Percentiles rank a stretch among this genome's conserved stretches.
Evolutionary conservation across 2,113 vertebrate genomes (phyloP).

Genomic region (Marmota monax): DNA sequence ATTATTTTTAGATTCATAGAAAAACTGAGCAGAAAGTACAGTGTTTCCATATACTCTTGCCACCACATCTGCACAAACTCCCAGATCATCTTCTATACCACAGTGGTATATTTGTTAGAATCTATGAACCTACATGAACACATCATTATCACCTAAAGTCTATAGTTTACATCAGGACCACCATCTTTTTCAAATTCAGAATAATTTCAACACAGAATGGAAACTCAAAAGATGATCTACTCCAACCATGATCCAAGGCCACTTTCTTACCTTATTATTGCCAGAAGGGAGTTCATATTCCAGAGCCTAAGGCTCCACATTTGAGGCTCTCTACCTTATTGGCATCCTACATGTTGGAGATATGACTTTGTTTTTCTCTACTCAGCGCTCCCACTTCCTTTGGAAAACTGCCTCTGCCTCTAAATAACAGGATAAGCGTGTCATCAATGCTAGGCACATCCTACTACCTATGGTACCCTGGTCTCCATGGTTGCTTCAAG

Average conservation of each 20-base stretch:
- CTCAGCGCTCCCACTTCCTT: background rate
- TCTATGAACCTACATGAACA: background rate
- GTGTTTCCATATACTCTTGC: background rate
- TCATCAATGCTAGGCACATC: background rate
- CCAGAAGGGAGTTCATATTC: background rate
- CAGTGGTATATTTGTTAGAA: background rate
- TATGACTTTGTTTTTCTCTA: background rate
- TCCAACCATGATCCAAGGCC: background rate
- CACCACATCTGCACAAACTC: background rate
- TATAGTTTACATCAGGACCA: background rate
- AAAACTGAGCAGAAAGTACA: background rate
- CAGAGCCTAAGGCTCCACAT: background rate
- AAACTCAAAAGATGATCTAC: background rate
- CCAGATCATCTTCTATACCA: background rate
- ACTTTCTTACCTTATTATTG: background rate
- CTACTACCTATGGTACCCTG: background rate
- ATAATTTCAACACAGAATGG: background rate
- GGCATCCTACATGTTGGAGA: background rate
- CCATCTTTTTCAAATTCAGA: background rate
- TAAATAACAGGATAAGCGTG: background rate
- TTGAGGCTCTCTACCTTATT: background rate
- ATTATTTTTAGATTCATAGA: background rate
- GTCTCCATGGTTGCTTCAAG: background rate
- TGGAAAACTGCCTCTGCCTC: background rate
- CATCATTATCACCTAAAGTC: background rate